Conservation (phyloP, 2,797 vertebrate genomes). For the Nannoperca obscura region DNA sequence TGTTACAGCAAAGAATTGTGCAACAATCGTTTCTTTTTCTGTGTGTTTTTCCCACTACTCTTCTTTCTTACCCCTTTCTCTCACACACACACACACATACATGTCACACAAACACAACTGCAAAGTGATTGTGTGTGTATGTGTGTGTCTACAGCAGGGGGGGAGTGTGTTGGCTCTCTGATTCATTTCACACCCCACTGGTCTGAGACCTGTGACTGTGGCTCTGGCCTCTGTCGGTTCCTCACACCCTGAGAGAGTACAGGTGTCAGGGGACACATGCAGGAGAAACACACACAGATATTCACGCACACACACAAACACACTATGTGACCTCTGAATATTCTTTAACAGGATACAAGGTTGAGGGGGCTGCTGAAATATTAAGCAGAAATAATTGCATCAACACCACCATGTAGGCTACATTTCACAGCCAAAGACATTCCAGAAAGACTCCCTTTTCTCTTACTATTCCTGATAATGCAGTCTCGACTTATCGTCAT, state of each 20-base stretch:
- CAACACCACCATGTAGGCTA: slow-evolving; percentile 31
- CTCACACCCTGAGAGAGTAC: slow-evolving; percentile 76
- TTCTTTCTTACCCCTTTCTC: slow-evolving; percentile 13
- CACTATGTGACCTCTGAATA: slow-evolving; percentile 69
- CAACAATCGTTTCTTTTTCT: slow-evolving; percentile 29
- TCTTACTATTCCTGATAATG: slow-evolving; percentile 12
- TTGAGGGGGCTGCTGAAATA: slow-evolving; percentile 68
- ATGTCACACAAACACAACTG: slow-evolving; percentile 13
- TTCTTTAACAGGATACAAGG: slow-evolving; percentile 54
- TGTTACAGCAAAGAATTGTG: slow-evolving; percentile 25
- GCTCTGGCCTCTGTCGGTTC: slow-evolving; percentile 78
- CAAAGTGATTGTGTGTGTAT: slow-evolving; percentile 25
- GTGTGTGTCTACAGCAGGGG: slow-evolving; percentile 44
- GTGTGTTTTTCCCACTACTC: slow-evolving; percentile 30
- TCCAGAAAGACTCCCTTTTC: slow-evolving; percentile 29
- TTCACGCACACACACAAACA: slow-evolving; percentile 29
- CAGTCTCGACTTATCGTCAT: neutral
- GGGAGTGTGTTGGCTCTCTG: slow-evolving; percentile 68
- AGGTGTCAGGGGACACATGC: slow-evolving; percentile 78
- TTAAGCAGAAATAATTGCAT: slow-evolving; percentile 66
- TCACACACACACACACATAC: slow-evolving; percentile 1
- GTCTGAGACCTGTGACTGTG: slow-evolving; percentile 83
- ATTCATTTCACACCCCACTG: slow-evolving; percentile 86
- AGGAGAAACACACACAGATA: slow-evolving; percentile 53
- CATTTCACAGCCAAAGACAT: slow-evolving; percentile 41